phyloP scores from a whole-genome alignment of 2,888 invertebrate genomes.

The Patella pellucida region DNA sequence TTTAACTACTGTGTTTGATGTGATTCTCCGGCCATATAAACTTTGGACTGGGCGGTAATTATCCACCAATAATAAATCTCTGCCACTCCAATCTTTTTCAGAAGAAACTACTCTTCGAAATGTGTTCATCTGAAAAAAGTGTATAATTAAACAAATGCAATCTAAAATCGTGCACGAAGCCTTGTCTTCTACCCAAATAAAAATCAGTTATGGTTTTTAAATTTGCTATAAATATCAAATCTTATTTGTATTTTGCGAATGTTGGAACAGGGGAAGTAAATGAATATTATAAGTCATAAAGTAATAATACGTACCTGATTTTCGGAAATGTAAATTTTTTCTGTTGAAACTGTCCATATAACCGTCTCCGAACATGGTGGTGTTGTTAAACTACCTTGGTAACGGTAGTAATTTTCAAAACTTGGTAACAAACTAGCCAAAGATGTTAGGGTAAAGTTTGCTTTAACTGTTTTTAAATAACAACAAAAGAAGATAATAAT shows the following conservation, averaged over 20 bases:
- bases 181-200: no score
- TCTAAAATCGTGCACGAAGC: no score
- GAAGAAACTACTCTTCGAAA: background rate
- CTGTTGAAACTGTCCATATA: background rate
- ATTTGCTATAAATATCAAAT: no score
- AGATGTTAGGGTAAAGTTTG: background rate
- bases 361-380: slow-evolving; percentile 2
- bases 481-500: no score
- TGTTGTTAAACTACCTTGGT: background rate
- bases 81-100: background rate
- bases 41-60: background rate
- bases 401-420: background rate
- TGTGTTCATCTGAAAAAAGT: background rate
- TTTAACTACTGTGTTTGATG: no score
- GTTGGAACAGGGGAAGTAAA: no score
- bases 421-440: background rate
- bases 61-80: background rate
- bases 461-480: background rate
- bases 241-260: no score
- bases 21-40: background rate
- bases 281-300: no score
- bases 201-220: no score
- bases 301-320: background rate
- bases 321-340: background rate
- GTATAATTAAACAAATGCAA: no score